Conservation (phyloP, 2,113 vertebrate genomes). For the Epinephelus lanceolatus region DNA sequence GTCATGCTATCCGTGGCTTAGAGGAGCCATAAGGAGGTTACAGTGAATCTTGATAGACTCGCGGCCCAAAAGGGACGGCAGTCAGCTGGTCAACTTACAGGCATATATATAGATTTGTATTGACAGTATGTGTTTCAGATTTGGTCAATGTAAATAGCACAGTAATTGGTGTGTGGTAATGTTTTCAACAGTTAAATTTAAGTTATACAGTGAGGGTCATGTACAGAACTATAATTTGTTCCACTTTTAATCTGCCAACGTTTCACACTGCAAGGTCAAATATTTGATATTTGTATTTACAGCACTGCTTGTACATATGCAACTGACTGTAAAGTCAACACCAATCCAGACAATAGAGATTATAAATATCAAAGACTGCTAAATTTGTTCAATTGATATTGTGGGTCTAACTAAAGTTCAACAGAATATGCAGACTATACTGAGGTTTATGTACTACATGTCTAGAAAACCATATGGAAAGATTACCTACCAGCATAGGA, state of each 20-base stretch:
- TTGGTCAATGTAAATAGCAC: background rate
- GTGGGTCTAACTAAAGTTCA: background rate
- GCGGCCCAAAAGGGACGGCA: conserved; percentile 41
- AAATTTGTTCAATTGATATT: background rate
- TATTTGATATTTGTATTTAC: background rate
- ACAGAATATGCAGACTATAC: background rate
- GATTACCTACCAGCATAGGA: background rate
- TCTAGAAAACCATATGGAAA: background rate
- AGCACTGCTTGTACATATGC: background rate
- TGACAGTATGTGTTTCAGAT: background rate
- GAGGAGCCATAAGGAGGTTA: conserved; percentile 74
- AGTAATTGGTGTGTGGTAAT: background rate
- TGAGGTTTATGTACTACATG: background rate
- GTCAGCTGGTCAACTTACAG: conserved; percentile 60
- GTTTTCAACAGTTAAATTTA: background rate
- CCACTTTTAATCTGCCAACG: background rate
- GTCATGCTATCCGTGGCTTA: conserved; percentile 77
- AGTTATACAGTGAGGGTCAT: background rate
- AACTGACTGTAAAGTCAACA: background rate
- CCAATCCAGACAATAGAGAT: background rate
- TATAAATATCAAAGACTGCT: background rate
- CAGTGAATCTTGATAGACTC: conserved; percentile 67
- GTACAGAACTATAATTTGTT: background rate
- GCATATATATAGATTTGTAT: conserved; percentile 44
- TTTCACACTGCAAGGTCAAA: background rate